Conservation (phyloP, 30 jellyfish, hydroid and myxozoan species). For the Morbakka virulenta region DNA sequence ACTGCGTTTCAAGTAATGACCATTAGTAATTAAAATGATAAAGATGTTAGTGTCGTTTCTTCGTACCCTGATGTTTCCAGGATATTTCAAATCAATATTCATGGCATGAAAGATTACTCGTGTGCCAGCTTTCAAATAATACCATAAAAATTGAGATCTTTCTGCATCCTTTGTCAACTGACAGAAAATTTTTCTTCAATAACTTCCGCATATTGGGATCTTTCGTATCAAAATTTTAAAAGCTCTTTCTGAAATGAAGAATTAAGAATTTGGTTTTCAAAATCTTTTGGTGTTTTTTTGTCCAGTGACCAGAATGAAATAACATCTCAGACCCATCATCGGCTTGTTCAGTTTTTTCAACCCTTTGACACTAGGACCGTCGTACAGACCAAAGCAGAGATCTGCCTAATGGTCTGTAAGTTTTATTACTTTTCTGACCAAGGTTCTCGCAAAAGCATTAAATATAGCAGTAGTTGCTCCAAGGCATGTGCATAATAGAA, state of each 20-base stretch:
- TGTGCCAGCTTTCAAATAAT: slow-evolving; percentile 24
- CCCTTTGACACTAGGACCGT: slow-evolving; percentile 15
- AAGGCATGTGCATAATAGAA: slow-evolving; percentile 1
- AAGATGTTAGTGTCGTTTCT: too few relatives aligned
- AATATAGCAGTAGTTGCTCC: neutral
- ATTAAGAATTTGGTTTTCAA: neutral
- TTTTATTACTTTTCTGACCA: neutral
- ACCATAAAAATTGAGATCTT: neutral
- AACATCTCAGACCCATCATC: slow-evolving; percentile 16
- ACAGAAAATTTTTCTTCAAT: slow-evolving; percentile 4
- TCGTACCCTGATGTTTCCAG: slow-evolving; percentile 18
- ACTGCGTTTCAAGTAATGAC: slow-evolving; percentile 12
- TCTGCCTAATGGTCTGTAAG: slow-evolving; percentile 9
- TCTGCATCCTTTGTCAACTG: slow-evolving; percentile 20
- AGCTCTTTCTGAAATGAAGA: slow-evolving; percentile 23
- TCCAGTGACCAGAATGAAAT: slow-evolving; percentile 15
- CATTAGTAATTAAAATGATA: neutral
- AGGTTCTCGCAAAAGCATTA: slow-evolving; percentile 5
- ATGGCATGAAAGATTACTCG: slow-evolving; percentile 18
- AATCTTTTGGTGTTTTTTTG: slow-evolving; percentile 4
- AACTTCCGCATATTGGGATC: slow-evolving; percentile 5
- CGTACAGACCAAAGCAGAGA: slow-evolving; percentile 21
- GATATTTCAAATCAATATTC: slow-evolving; percentile 3
- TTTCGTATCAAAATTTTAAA: neutral
- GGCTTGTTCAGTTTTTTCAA: slow-evolving; percentile 13